Evolutionary conservation across 1,140 invertebrate species (phyloP).

Genomic region (Ephestia elutella): DNA sequence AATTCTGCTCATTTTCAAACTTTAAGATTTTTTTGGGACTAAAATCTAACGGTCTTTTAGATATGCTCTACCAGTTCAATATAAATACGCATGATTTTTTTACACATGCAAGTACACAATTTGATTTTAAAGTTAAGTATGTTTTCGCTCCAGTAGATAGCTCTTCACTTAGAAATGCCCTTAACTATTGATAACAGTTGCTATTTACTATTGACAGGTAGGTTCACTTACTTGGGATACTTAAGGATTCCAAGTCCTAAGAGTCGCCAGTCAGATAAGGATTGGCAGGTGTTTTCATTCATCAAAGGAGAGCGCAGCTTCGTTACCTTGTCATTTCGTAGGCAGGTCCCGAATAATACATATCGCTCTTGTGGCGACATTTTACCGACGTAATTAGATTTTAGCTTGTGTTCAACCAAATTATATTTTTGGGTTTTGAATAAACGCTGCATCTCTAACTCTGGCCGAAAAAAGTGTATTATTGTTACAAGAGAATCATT

Average conservation of each 20-base stretch:
- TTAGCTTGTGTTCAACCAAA: conserved; percentile 38
- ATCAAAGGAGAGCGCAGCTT: conserved; percentile 31
- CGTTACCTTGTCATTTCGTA: conserved; percentile 17
- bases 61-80: too few species aligned
- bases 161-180: too few species aligned
- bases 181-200: too few species aligned
- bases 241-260: conserved; percentile 38
- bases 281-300: conserved; percentile 31
- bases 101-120: too few species aligned
- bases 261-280: conserved; percentile 31
- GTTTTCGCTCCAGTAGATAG: too few species aligned
- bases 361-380: conserved; percentile 23
- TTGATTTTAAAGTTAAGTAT: too few species aligned
- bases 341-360: conserved; percentile 32
- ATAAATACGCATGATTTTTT: too few species aligned
- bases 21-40: too few species aligned
- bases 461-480: conserved; percentile 42
- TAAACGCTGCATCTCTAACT: conserved; percentile 75
- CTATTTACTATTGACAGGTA: too few species aligned
- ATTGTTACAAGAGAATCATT: too few species aligned
- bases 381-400: conserved; percentile 20
- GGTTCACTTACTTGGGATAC: conserved; percentile 28
- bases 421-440: conserved; percentile 75
- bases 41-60: too few species aligned
- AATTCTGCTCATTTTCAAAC: too few species aligned